Evolutionary conservation across 2,888 invertebrate genomes (phyloP), one percentile per base, ranked within the genome.

Genomic region (Pilophorus perplexus): DNA sequence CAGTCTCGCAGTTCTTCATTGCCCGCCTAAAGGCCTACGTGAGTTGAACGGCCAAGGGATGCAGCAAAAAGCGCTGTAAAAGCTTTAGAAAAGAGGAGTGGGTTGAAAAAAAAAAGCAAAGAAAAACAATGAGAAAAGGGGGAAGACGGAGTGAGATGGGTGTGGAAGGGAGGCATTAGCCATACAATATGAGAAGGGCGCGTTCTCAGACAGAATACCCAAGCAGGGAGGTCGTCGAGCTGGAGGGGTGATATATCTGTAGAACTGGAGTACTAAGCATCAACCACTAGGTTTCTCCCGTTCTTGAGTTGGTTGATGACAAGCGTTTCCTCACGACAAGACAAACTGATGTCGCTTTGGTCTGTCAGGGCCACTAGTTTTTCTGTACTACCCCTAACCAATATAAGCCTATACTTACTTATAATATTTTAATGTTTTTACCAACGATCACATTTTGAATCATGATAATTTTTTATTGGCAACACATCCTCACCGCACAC

Each of bases 181-280:
- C 46, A 46, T 46, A 46, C 46, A 46, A 46, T 46, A 46, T 46
- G 46, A 46, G 46, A 46, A 23, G 23, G 46, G 23, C 46, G 46
- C 25, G 46, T 10, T 46, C 46, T 46, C 46, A 46, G 46, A 46
- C 46, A 25, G 46, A 46, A 46, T 46, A 46, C 46, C 23, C n/a
- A 46, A 46, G 25, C 46, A 46, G 25, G 44, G 44, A 10, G 18
- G 20, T 44, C 44, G 44, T 22, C 44, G 18, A n/a, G n/a, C n/a
- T n/a, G n/a, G n/a, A n/a, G n/a, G 46, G 20, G 23, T 46, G 46
- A 46, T 46, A 46, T 23, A 46, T 46, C 46, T 1, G 2, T 22
- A 14, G 46, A 46, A 25, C 46, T 46, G 12, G 46, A 46, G 46
- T n/a, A 3, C 44, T 44, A 23, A 42, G 42, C 23, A 46, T 46